Evolutionary conservation across 2,888 invertebrate genomes (phyloP).

Genomic region (Caradrina clavipalpis): DNA sequence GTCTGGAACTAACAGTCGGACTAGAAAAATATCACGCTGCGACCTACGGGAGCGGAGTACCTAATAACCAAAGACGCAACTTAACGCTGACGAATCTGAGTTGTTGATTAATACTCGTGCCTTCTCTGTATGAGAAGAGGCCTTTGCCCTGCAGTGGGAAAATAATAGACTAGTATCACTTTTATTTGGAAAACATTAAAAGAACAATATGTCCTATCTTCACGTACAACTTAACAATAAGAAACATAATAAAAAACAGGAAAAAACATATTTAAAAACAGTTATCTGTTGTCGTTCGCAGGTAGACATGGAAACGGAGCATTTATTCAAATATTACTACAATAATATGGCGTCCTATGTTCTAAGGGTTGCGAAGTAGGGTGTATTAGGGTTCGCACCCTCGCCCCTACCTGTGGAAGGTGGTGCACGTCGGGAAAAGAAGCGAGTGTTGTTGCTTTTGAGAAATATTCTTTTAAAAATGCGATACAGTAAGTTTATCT

Average conservation of each 20-base stretch:
- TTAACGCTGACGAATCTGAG: too few relatives aligned
- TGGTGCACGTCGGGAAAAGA: slow-evolving; percentile 9
- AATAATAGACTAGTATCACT: too few relatives aligned
- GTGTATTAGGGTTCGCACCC: slow-evolving; percentile 66
- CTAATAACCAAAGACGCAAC: too few relatives aligned
- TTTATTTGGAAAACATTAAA: too few relatives aligned
- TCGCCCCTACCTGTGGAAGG: slow-evolving; percentile 53
- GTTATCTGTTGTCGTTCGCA: slow-evolving; percentile 30
- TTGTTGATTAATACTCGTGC: too few relatives aligned
- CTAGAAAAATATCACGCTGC: too few relatives aligned
- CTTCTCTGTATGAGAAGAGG: too few relatives aligned
- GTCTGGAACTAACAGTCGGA: too few relatives aligned
- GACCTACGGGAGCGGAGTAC: too few relatives aligned
- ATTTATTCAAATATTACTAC: slow-evolving; percentile 67
- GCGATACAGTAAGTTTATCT: too few relatives aligned
- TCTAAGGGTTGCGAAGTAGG: slow-evolving; percentile 56
- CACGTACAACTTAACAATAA: background rate
- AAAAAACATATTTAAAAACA: slow-evolving; percentile 10
- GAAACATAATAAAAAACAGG: background rate
- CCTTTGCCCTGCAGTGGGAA: too few relatives aligned
- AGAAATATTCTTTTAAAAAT: background rate
- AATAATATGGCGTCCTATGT: slow-evolving; percentile 45
- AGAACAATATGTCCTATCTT: background rate
- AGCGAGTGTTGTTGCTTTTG: background rate
- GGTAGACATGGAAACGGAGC: slow-evolving; percentile 56